Evolutionary conservation across 2,797 vertebrate genomes (phyloP).

Genomic region (Rhinogobio ventralis): DNA sequence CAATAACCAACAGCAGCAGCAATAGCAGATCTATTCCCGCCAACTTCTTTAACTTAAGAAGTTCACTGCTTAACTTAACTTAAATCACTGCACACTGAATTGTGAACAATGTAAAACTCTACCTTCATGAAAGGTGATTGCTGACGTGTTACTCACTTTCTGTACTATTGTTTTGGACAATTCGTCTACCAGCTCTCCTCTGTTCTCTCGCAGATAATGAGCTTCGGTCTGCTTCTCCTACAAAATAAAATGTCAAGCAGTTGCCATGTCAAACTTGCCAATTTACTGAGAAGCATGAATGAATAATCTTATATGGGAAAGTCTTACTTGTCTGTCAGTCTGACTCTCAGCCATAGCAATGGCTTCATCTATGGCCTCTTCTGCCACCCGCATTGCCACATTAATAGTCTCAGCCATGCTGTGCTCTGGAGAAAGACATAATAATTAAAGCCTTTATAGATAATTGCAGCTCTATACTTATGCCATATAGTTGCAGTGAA

Average conservation of each 20-base stretch:
- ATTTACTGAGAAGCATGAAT: not conserved
- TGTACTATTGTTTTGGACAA: conserved; percentile 91
- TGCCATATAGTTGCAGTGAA: not conserved
- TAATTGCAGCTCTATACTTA: not conserved
- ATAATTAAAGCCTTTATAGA: not conserved
- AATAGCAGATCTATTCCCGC: no score
- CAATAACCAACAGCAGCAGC: no score
- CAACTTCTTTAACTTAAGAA: no score
- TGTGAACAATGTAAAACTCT: not conserved
- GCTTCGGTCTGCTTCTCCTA: conserved; percentile 92
- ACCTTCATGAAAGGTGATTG: not conserved
- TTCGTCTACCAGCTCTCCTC: conserved; percentile 90
- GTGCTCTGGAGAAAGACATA: conserved; percentile 79
- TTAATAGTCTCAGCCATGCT: conserved; percentile 92
- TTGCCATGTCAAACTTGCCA: not conserved
- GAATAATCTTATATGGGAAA: not conserved
- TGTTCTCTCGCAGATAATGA: conserved; percentile 88
- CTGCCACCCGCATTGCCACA: conserved; percentile 91
- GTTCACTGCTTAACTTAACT: no score
- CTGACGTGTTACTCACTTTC: conserved; percentile 78
- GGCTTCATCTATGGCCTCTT: conserved; percentile 95
- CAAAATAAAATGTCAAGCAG: conserved; percentile 21
- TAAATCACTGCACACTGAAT: no score
- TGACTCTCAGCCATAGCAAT: conserved; percentile 90
- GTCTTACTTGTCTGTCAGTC: conserved; percentile 84